Percentiles rank a stretch among this genome's conserved stretches.
phyloP scores from a whole-genome alignment of 2,888 invertebrate species.

The Phymatocera aterrima region DNA sequence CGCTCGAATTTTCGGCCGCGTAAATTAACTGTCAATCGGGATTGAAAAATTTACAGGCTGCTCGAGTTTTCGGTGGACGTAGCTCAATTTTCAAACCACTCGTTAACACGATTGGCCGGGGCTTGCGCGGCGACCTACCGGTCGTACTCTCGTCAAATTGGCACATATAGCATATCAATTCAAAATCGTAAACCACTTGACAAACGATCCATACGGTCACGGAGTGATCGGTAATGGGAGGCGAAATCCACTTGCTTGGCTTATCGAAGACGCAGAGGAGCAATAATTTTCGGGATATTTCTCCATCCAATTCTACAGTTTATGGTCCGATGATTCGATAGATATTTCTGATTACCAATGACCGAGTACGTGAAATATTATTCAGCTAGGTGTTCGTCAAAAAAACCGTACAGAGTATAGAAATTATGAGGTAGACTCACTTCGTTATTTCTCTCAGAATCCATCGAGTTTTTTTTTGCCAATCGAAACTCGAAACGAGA shows the following conservation, averaged over 20 bases:
- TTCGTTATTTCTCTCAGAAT: background rate
- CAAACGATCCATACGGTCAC: background rate
- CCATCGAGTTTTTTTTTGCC: background rate
- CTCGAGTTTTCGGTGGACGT: constrained; percentile 7
- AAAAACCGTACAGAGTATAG: background rate
- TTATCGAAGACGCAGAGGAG: background rate
- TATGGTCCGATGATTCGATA: background rate
- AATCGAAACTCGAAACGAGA: constrained; percentile 2
- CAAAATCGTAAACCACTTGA: constrained; percentile 14
- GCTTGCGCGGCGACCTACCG: background rate
- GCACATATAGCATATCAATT: constrained; percentile 17
- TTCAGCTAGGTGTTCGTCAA: background rate
- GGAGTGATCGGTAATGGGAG: background rate
- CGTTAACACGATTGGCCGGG: constrained; percentile 21
- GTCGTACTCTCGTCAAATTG: background rate
- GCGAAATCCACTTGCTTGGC: background rate
- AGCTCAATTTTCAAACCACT: constrained; percentile 16
- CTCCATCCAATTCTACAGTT: background rate
- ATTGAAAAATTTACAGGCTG: background rate
- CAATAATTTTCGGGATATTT: background rate
- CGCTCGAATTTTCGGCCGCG: background rate
- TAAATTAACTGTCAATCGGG: background rate
- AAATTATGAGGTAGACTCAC: no score
- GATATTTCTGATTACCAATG: background rate
- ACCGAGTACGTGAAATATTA: background rate